Percentiles rank a stretch among this genome's conserved stretches.
phyloP scores from a whole-genome alignment of 2,113 vertebrate species.

The Terrapene triunguis region DNA sequence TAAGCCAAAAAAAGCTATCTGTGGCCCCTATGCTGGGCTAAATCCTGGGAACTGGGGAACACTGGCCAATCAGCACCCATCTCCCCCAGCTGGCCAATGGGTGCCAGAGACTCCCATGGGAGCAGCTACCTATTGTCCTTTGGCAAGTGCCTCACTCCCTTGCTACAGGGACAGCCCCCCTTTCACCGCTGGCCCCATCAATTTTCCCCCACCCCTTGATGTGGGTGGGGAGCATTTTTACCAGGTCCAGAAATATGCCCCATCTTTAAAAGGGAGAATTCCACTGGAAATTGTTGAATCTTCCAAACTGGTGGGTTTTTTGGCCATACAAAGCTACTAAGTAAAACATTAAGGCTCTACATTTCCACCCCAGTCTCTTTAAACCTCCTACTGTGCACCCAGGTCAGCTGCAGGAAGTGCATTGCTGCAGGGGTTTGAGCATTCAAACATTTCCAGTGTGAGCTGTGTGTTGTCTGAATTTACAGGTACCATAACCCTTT shows the following conservation, averaged over 20 bases:
- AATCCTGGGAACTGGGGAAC: too few species aligned
- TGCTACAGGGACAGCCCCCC: too few species aligned
- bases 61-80: too few species aligned
- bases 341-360: not conserved
- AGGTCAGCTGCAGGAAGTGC: not conserved
- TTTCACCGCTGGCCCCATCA: too few species aligned
- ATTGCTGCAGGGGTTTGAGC: not conserved
- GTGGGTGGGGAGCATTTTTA: not conserved
- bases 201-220: too few species aligned
- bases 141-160: too few species aligned
- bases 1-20: too few species aligned
- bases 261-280: not conserved
- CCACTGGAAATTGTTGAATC: not conserved
- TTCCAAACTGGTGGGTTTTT: not conserved
- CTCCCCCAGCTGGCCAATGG: too few species aligned
- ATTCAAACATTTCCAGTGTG: not conserved
- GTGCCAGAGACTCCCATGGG: too few species aligned
- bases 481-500: not conserved
- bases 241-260: not conserved
- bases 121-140: too few species aligned
- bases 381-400: not conserved
- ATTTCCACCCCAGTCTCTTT: fast-evolving
- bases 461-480: not conserved
- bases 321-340: not conserved
- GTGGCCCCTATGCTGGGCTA: too few species aligned